phyloP scores from a whole-genome alignment of 1,140 invertebrate genomes.

The Drosophila virilis region DNA sequence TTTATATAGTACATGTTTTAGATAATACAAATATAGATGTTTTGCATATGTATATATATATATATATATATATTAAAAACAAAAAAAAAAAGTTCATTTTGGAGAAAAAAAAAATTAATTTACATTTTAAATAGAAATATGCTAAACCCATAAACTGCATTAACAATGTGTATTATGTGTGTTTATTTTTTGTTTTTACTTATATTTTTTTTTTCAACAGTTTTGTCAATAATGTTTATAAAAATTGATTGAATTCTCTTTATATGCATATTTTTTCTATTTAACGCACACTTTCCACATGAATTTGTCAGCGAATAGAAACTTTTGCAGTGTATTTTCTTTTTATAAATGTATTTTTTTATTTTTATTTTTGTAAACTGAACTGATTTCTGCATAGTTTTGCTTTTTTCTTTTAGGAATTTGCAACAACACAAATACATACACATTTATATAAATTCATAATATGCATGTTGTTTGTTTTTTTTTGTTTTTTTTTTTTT shows the following conservation, averaged over 20 bases:
- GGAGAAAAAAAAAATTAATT: conserved; percentile 15
- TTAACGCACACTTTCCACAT: conserved; percentile 1
- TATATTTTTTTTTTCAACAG: conserved; percentile 4
- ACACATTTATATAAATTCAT: conserved; percentile 8
- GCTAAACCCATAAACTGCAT: conserved; percentile 38
- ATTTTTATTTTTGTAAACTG: neutral
- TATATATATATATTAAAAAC: neutral
- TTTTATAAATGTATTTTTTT: neutral
- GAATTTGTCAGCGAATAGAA: conserved; percentile 3
- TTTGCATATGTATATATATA: conserved; percentile 25
- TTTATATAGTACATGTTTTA: conserved; percentile 47
- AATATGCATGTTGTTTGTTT: conserved; percentile 16
- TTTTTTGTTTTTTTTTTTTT: conserved; percentile 1
- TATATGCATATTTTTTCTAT: neutral
- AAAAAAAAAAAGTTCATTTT: neutral
- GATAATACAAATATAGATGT: conserved; percentile 42
- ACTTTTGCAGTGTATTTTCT: neutral
- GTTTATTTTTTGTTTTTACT: neutral
- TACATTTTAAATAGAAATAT: conserved; percentile 37
- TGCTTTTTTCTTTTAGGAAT: conserved; percentile 18
- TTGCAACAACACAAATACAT: conserved; percentile 24
- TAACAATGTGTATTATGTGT: conserved; percentile 30
- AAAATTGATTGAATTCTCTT: conserved; percentile 35
- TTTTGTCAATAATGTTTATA: conserved; percentile 31
- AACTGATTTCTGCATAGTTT: conserved; percentile 8